Conservation (phyloP, 2,797 vertebrate genomes). For the Liasis olivaceus region DNA sequence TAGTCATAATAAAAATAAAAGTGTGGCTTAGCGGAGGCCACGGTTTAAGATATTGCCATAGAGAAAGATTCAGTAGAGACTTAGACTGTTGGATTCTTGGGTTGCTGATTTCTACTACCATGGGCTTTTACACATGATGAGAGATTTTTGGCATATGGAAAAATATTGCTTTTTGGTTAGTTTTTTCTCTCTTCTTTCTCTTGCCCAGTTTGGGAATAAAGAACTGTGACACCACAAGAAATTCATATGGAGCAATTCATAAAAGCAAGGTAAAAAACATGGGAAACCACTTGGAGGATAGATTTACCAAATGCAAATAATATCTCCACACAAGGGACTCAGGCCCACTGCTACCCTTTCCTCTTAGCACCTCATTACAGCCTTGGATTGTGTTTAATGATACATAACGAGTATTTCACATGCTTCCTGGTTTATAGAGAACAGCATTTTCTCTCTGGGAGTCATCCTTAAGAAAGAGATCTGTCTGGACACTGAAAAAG, state of each 20-base stretch:
- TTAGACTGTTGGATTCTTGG: neutral
- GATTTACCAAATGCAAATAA: neutral
- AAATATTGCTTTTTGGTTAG: constrained; percentile 76
- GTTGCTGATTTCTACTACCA: neutral
- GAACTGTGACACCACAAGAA: constrained; percentile 15
- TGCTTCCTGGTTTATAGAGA: neutral
- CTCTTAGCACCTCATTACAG: neutral
- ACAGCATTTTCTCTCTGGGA: neutral
- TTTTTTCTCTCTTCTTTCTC: constrained; percentile 47
- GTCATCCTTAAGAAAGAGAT: neutral
- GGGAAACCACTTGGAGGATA: neutral
- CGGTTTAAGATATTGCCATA: constrained; percentile 50
- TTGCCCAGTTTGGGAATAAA: constrained; percentile 61
- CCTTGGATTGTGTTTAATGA: no score
- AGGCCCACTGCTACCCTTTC: neutral
- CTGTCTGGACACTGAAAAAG: neutral
- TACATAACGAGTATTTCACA: neutral
- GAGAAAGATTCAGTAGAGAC: constrained; percentile 59
- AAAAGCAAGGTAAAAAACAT: constrained; percentile 9
- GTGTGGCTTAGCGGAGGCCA: constrained; percentile 65
- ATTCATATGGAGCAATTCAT: constrained; percentile 29
- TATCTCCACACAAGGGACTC: neutral
- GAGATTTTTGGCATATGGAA: constrained; percentile 73
- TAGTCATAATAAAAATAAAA: constrained; percentile 76
- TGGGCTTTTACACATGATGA: constrained; percentile 9